phyloP scores from a whole-genome alignment of 2,113 vertebrate genomes.

The Pampusana beccarii region DNA sequence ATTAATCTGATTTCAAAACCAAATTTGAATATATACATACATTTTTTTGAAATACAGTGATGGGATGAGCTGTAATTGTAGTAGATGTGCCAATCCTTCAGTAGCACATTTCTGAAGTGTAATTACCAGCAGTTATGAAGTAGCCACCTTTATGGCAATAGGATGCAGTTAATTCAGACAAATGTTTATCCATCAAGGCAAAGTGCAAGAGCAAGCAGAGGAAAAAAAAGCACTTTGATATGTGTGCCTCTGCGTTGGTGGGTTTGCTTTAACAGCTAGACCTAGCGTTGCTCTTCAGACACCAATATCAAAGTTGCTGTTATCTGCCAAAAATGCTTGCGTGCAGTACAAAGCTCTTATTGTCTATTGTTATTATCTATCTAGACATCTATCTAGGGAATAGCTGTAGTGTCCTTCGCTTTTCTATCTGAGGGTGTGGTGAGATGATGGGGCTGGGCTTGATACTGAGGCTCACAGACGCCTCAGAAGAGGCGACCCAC shows the following conservation, averaged over 20 bases:
- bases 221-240: background rate
- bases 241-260: background rate
- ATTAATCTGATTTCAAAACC: background rate
- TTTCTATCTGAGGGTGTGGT: conserved; percentile 32
- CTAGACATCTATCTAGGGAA: conserved; percentile 28
- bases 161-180: conserved; percentile 18
- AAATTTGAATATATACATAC: background rate
- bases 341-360: conserved; percentile 2
- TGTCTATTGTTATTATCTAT: conserved; percentile 53
- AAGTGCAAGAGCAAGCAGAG: background rate
- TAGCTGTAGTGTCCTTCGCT: conserved; percentile 20
- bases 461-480: background rate
- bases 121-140: background rate
- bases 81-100: background rate
- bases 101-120: background rate
- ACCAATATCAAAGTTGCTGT: background rate
- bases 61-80: background rate
- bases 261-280: background rate
- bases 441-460: background rate
- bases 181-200: background rate
- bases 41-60: background rate
- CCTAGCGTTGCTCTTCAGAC: background rate
- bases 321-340: conserved; percentile 35
- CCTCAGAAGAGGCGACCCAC: background rate
- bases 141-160: background rate